These are phyloP conservation scores for Dasyprocta punctata DNA, from an alignment of 2,113 vertebrate species.

Conservation along the genomic window DNA sequence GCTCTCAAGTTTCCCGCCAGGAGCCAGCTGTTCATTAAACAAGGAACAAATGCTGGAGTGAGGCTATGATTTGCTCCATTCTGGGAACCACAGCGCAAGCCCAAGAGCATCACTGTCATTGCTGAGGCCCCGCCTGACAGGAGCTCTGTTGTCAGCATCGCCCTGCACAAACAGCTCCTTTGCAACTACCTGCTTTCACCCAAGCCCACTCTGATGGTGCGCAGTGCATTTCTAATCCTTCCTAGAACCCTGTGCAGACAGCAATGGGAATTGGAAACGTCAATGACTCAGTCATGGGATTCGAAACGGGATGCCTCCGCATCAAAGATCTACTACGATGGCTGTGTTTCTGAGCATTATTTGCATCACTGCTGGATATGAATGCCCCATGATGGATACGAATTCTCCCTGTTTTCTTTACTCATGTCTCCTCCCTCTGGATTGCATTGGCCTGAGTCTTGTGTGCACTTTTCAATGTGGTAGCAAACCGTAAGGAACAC, in stretches of 20 bases:
- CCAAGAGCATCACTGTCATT: rapidly evolving
- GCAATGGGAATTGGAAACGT: not conserved
- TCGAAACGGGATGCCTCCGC: not conserved
- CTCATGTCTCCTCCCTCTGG: not conserved
- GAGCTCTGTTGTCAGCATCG: rapidly evolving
- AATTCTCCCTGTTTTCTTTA: not conserved
- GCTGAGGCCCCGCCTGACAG: not conserved
- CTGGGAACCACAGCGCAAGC: rapidly evolving
- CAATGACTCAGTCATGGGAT: constrained; percentile 53
- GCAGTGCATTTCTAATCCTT: not conserved
- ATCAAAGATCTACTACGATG: not conserved
- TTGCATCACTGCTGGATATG: not conserved
- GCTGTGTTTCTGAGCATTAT: constrained; percentile 11
- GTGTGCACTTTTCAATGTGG: not conserved
- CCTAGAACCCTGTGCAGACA: not conserved
- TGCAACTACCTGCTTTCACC: not conserved
- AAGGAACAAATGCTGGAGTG: not conserved
- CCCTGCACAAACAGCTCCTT: not conserved
- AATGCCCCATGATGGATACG: not conserved
- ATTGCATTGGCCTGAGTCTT: constrained; percentile 8
- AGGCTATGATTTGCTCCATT: not conserved
- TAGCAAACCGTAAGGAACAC: not conserved
- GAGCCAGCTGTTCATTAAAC: constrained; percentile 40
- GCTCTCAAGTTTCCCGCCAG: constrained; percentile 30
- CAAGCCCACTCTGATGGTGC: not conserved